phyloP scores from a whole-genome alignment of 2,113 vertebrate species.

The human region GRCh38 chr2:39454501-39455000 shows the following conservation, averaged over 20 bases:
- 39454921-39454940: neutral
- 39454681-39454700: too few relatives aligned
- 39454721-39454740: too few relatives aligned
- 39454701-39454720: too few relatives aligned
- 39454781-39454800: conserved; percentile 46
- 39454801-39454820: neutral
- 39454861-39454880: neutral
- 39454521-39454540: too few relatives aligned
- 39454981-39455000: neutral
- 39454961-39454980: neutral
- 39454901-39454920: neutral
- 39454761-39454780: conserved; percentile 30
- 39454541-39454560: too few relatives aligned
- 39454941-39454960: neutral
- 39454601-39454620: too few relatives aligned
- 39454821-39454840: neutral
- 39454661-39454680: too few relatives aligned
- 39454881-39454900: neutral
- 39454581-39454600: too few relatives aligned
- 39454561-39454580: too few relatives aligned
- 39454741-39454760: neutral
- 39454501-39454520: too few relatives aligned
- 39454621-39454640: too few relatives aligned
- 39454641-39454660: too few relatives aligned
- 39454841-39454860: neutral